These are phyloP conservation scores for Drosophila peninsularis DNA, from an alignment of 2,888 invertebrate species.

Conservation along the genomic window DNA sequence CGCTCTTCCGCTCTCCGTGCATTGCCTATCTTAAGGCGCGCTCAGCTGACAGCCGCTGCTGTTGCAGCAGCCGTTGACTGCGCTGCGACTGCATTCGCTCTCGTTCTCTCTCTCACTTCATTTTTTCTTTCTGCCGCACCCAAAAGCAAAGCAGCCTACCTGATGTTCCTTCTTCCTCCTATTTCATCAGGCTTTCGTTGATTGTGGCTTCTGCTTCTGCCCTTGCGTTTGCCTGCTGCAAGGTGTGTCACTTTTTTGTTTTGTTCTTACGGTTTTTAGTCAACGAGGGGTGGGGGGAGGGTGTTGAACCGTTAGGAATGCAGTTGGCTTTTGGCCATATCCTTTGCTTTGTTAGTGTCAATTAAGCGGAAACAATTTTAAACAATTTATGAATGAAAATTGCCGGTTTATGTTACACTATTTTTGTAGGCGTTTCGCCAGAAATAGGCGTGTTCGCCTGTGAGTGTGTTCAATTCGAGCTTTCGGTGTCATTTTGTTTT, in stretches of 20 bases:
- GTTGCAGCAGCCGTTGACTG: constrained; percentile 34
- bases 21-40: constrained; percentile 72
- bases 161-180: constrained; percentile 15
- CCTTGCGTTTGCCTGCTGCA: constrained; percentile 33
- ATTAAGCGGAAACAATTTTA: constrained; percentile 60
- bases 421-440: neutral
- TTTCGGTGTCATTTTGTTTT: constrained; percentile 1
- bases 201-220: constrained; percentile 23
- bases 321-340: constrained; percentile 14
- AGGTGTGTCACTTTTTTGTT: constrained; percentile 82
- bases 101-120: constrained; percentile 27
- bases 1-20: constrained; percentile 28
- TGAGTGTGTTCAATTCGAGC: neutral
- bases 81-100: constrained; percentile 41
- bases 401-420: constrained; percentile 34
- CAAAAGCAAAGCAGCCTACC: constrained; percentile 54
- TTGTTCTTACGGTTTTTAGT: constrained; percentile 69
- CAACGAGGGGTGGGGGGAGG: neutral
- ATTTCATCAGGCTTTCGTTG: constrained; percentile 24
- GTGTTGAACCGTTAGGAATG: neutral
- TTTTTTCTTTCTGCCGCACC: constrained; percentile 71
- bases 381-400: constrained; percentile 74
- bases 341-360: constrained; percentile 32
- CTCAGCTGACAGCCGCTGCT: constrained; percentile 53
- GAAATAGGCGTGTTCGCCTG: neutral